phyloP scores from a whole-genome alignment of 1,140 invertebrate genomes.

The Zelostemma sp. region DNA sequence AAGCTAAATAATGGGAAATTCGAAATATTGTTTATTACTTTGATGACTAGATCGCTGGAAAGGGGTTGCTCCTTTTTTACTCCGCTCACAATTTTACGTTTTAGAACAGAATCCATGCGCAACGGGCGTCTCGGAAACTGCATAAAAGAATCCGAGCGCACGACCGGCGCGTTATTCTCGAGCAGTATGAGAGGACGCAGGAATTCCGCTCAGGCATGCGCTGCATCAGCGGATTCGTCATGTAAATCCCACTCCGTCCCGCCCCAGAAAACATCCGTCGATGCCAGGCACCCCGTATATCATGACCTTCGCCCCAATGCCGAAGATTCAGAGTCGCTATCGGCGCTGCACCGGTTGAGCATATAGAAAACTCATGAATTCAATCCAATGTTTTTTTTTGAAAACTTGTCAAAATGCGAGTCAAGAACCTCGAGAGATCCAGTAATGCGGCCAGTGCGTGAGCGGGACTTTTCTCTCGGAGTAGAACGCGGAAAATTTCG shows the following conservation, averaged over 20 bases:
- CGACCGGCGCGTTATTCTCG: conserved; percentile 81
- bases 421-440: conserved; percentile 80
- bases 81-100: no score
- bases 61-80: conserved; percentile 72
- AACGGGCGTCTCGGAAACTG: conserved; percentile 70
- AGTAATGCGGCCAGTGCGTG: conserved; percentile 82
- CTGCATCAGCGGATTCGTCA: conserved; percentile 84
- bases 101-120: no score
- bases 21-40: conserved; percentile 70
- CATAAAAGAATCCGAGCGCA: conserved; percentile 71
- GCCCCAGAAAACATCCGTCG: conserved; percentile 90
- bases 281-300: conserved; percentile 85
- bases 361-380: not conserved
- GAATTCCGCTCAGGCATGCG: conserved; percentile 77
- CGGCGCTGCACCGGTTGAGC: conserved; percentile 77
- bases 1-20: not conserved
- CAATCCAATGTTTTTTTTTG: not conserved
- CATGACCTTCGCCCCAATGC: conserved; percentile 72
- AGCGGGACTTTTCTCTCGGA: no score
- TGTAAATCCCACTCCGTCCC: conserved; percentile 77
- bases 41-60: conserved; percentile 89
- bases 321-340: conserved; percentile 84
- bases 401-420: not conserved
- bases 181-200: conserved; percentile 80
- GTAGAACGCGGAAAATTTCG: no score